Conservation (phyloP, 1,140 invertebrate species). For the Portunus trituberculatus region DNA sequence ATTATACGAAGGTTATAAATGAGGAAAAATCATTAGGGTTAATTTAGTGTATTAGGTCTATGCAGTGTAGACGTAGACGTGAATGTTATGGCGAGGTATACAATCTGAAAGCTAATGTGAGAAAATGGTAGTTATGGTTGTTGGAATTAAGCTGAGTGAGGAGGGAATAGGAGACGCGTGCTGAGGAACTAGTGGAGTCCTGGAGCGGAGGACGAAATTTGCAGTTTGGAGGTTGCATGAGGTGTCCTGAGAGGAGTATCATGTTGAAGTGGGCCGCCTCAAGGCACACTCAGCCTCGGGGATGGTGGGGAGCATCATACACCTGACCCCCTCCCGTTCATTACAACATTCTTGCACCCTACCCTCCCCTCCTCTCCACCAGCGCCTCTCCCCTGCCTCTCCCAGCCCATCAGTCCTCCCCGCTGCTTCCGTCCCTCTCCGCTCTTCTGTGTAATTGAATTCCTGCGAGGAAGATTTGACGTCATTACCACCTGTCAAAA, state of each 20-base stretch:
- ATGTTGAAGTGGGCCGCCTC: not conserved
- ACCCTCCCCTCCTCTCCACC: not conserved
- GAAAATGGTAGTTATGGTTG: too few species aligned
- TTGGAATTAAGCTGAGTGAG: not conserved
- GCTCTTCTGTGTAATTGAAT: slow-evolving; percentile 10
- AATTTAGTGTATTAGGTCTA: too few species aligned
- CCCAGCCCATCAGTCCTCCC: not conserved
- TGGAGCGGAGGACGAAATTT: not conserved
- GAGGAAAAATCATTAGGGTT: not conserved
- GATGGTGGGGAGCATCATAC: not conserved
- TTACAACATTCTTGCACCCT: slow-evolving; percentile 21
- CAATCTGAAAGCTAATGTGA: too few species aligned
- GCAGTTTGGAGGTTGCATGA: not conserved
- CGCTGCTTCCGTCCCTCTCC: not conserved
- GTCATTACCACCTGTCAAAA: slow-evolving; percentile 21
- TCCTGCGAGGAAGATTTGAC: slow-evolving; percentile 20
- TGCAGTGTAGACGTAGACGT: too few species aligned
- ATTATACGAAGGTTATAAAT: too few species aligned
- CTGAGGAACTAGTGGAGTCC: not conserved
- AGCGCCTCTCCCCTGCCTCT: not conserved
- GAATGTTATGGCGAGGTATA: too few species aligned
- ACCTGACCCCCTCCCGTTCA: slow-evolving; percentile 8
- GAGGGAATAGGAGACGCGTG: not conserved
- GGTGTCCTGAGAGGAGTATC: not conserved
- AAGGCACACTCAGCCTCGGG: not conserved